phyloP scores from a whole-genome alignment of 2,888 invertebrate species.

The Pammene aurita region DNA sequence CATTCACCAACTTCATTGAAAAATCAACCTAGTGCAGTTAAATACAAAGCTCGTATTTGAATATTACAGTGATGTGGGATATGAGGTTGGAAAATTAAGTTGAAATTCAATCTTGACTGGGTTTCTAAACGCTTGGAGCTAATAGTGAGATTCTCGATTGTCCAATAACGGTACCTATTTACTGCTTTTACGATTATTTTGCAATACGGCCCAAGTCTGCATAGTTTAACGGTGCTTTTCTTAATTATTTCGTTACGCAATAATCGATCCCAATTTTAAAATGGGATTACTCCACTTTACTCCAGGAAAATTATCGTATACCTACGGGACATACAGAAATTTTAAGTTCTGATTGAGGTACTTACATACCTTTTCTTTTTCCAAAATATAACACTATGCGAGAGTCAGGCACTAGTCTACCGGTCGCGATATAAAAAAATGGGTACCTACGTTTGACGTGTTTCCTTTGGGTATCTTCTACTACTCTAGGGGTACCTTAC shows the following conservation, averaged over 20 bases:
- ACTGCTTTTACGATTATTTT: constrained; percentile 46
- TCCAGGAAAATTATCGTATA: too few relatives aligned
- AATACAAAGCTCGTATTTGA: neutral
- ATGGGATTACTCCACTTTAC: neutral
- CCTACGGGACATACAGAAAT: too few relatives aligned
- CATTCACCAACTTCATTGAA: neutral
- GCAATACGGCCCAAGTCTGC: constrained; percentile 45
- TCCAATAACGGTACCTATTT: constrained; percentile 53
- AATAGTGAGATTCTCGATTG: constrained; percentile 48
- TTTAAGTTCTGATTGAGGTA: too few relatives aligned
- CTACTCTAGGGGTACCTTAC: too few relatives aligned
- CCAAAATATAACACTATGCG: too few relatives aligned
- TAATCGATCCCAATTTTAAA: neutral
- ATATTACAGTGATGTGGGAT: neutral
- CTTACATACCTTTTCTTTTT: too few relatives aligned
- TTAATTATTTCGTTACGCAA: neutral
- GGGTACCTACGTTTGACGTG: too few relatives aligned
- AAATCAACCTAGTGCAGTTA: neutral
- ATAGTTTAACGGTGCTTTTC: constrained; percentile 11
- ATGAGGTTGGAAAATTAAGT: constrained; percentile 12
- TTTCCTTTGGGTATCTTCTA: too few relatives aligned
- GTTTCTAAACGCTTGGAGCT: constrained; percentile 64
- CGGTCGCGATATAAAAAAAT: too few relatives aligned
- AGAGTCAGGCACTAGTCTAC: too few relatives aligned
- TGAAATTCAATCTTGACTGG: constrained; percentile 58